A percentile compares a stretch with the other conserved stretches of the same genome.
Conservation (phyloP, 2,113 vertebrate species). For the Prionailurus viverrinus region DNA sequence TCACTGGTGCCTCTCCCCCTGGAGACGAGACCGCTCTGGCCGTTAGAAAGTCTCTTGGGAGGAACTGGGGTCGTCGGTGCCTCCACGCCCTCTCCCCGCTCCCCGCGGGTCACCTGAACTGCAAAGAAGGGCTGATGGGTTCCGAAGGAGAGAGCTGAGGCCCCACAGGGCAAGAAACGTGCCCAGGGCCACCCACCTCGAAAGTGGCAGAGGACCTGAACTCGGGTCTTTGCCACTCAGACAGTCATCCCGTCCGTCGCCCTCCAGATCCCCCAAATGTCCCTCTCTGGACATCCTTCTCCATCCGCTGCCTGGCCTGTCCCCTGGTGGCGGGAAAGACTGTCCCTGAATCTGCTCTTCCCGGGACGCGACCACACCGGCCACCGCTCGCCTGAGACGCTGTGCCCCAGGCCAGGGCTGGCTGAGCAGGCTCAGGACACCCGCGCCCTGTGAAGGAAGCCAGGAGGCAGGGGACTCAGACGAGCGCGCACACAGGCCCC, state of each 20-base stretch:
- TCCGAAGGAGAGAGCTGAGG: not conserved
- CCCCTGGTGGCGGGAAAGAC: not conserved
- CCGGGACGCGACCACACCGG: not conserved
- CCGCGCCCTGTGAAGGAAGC: not conserved
- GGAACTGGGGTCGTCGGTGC: not conserved
- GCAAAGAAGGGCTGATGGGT: not conserved
- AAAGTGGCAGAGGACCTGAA: not conserved
- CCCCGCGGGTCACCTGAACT: not conserved
- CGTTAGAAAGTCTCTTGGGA: not conserved
- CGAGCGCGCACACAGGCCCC: not conserved
- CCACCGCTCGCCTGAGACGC: rapidly evolving
- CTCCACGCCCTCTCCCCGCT: not conserved
- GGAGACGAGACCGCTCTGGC: too few relatives aligned
- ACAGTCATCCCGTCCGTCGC: not conserved
- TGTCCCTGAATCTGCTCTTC: not conserved
- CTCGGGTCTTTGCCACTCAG: not conserved
- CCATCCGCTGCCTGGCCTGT: not conserved
- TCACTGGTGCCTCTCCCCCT: rapidly evolving
- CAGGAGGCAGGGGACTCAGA: not conserved
- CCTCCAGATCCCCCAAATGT: not conserved
- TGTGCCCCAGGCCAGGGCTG: not conserved
- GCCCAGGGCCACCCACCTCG: too few relatives aligned
- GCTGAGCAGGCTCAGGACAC: not conserved
- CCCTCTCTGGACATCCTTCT: not conserved
- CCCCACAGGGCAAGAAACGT: not conserved